phyloP scores from a whole-genome alignment of 1,140 invertebrate species.

The Copidosoma floridanum region DNA sequence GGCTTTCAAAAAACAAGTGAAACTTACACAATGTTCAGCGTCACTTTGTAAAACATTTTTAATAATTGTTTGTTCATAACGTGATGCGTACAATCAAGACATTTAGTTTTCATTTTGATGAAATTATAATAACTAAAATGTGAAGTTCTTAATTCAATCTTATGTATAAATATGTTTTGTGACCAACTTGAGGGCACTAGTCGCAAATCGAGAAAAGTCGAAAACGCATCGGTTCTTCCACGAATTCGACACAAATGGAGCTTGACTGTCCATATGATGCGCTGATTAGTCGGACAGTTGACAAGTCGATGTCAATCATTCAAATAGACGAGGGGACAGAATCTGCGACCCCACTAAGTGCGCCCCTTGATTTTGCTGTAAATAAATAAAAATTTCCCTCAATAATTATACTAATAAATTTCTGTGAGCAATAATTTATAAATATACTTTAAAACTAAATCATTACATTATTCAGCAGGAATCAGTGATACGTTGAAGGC shows the following conservation, averaged over 20 bases:
- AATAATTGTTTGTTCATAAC: no score
- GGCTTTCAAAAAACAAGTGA: slow-evolving; percentile 21
- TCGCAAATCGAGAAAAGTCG: slow-evolving; percentile 18
- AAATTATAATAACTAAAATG: no score
- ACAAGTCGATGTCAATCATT: slow-evolving; percentile 50
- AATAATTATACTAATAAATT: no score
- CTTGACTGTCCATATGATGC: slow-evolving; percentile 33
- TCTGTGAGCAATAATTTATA: no score
- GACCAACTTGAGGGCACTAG: neutral
- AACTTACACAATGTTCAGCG: slow-evolving; percentile 5
- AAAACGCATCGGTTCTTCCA: slow-evolving; percentile 18
- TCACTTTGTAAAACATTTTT: slow-evolving; percentile 9
- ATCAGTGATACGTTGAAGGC: no score
- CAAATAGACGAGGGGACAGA: slow-evolving; percentile 48
- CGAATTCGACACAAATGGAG: slow-evolving; percentile 11
- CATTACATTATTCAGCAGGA: no score
- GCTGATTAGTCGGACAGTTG: slow-evolving; percentile 45
- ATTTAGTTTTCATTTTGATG: slow-evolving; percentile 21
- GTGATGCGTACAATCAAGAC: slow-evolving; percentile 18
- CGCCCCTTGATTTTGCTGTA: slow-evolving; percentile 44
- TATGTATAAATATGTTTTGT: slow-evolving; percentile 18
- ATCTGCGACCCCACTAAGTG: slow-evolving; percentile 47
- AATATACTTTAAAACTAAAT: no score
- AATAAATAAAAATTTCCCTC: no score
- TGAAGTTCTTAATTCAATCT: no score